These are phyloP conservation scores for Lathronympha strigana DNA, from an alignment of 2,888 invertebrate genomes.

Conservation along the genomic window DNA sequence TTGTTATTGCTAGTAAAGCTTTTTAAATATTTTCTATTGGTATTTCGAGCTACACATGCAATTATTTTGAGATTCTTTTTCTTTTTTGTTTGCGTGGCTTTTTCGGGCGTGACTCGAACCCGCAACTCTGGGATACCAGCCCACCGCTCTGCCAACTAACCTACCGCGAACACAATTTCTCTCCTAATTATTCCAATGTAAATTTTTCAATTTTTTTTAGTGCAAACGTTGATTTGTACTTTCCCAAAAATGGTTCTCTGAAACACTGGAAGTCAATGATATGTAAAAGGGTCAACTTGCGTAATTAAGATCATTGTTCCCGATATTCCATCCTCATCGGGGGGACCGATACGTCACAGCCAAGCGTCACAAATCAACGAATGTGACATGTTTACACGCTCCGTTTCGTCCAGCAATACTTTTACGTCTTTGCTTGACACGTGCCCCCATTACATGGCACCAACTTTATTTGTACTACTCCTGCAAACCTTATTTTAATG, in stretches of 20 bases:
- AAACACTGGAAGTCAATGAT: too few relatives aligned
- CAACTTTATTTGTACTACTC: constrained; percentile 40
- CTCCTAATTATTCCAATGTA: too few relatives aligned
- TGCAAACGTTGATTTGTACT: too few relatives aligned
- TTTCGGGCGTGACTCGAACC: too few relatives aligned
- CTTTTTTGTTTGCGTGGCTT: constrained; percentile 28
- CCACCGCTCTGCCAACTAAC: too few relatives aligned
- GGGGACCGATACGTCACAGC: constrained; percentile 29
- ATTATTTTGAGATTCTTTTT: constrained; percentile 39
- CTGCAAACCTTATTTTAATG: constrained; percentile 48
- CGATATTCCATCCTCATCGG: not conserved
- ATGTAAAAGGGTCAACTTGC: too few relatives aligned
- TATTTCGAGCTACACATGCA: constrained; percentile 30
- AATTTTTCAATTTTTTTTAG: too few relatives aligned
- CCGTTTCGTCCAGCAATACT: constrained; percentile 54
- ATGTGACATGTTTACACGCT: constrained; percentile 52
- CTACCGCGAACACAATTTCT: too few relatives aligned
- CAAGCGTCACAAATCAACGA: constrained; percentile 46
- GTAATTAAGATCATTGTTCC: not conserved
- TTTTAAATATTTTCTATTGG: constrained; percentile 53
- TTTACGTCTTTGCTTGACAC: constrained; percentile 61
- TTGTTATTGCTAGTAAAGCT: constrained; percentile 40
- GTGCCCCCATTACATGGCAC: constrained; percentile 50
- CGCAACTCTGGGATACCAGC: too few relatives aligned
- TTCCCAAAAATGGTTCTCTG: too few relatives aligned